A percentile compares a stretch with the other conserved stretches of the same genome.
Conservation (phyloP, 2,888 invertebrate species). For the Bugulina stolonifera region DNA sequence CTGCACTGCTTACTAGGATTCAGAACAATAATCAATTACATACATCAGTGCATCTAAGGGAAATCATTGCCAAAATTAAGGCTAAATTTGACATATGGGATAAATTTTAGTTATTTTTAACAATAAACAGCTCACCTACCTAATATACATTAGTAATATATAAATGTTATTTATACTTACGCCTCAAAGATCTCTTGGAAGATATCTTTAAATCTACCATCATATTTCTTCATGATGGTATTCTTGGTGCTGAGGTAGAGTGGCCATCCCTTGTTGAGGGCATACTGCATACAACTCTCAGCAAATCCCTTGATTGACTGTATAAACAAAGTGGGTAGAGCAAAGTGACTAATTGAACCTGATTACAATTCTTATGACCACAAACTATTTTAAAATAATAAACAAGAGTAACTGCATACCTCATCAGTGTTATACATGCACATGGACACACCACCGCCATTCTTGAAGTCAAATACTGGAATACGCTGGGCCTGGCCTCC, state of each 20-base stretch:
- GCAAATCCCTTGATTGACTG: slow-evolving; percentile 73
- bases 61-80: too few relatives aligned
- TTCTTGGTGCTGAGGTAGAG: slow-evolving; percentile 86
- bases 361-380: too few relatives aligned
- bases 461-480: slow-evolving; percentile 67
- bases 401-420: too few relatives aligned
- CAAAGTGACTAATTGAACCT: neutral
- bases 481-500: slow-evolving; percentile 55
- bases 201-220: slow-evolving; percentile 85
- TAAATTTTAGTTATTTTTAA: too few relatives aligned
- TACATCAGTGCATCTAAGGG: too few relatives aligned
- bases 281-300: slow-evolving; percentile 80
- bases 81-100: too few relatives aligned
- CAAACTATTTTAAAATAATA: too few relatives aligned
- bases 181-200: slow-evolving; percentile 80
- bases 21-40: too few relatives aligned
- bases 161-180: too few relatives aligned
- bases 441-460: slow-evolving; percentile 68
- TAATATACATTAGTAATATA: too few relatives aligned
- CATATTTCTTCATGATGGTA: slow-evolving; percentile 80
- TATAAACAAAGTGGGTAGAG: neutral
- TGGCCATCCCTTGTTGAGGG: slow-evolving; percentile 77
- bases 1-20: too few relatives aligned
- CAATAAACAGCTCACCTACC: too few relatives aligned
- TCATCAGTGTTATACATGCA: slow-evolving; percentile 88